Base-by-base conservation (phyloP, 2,113 vertebrate genomes). In the Ammodytes dubius region DNA sequence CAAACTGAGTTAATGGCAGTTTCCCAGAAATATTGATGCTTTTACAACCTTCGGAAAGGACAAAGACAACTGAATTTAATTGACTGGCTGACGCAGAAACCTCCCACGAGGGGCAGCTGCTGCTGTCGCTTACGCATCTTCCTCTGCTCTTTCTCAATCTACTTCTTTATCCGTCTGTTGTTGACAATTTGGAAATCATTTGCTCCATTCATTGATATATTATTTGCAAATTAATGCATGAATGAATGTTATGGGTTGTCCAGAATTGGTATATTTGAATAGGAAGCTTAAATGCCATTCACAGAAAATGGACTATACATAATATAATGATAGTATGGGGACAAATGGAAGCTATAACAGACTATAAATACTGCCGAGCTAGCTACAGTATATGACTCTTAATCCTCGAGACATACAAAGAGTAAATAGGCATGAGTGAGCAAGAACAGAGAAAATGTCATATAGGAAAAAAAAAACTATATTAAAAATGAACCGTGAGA, bases 31-130 rank as follows among this genome's bases (percentile, higher is more conserved):
- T 47, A 75, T 53, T 82, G 59, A 87, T 37, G 77, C 65, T 70
- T 88, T 71, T 72, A 65, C 66, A 76, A 81, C 42, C 27, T 64
- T 70, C 10, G 4, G 39, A 75, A 73, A 57, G 73, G 75, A 81
- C 84, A 76, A 69, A 81, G 67, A 83, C 70, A 88, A 69, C 68
- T 56, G 67, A 82, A 89, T 84, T 82, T 69, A 87, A 88, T 88
- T 85, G 73, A 87, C 61, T 68, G 45, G 46, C 78, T 81, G 75
- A 77, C 7, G 54, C 57, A 49, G 64, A 65, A 85, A 39, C 79
- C 83, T 87, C 89, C 88, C 82, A 89, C 75, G 12, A 82, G 68
- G 60, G 43, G 59, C 70, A 76, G 77, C 83, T 91, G 73, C 75
- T 60, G 61, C 49, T 79, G 57, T 58, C 42, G 52, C 77, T 77